Conservation (phyloP, 2,113 vertebrate genomes). For the Antennarius striatus region DNA sequence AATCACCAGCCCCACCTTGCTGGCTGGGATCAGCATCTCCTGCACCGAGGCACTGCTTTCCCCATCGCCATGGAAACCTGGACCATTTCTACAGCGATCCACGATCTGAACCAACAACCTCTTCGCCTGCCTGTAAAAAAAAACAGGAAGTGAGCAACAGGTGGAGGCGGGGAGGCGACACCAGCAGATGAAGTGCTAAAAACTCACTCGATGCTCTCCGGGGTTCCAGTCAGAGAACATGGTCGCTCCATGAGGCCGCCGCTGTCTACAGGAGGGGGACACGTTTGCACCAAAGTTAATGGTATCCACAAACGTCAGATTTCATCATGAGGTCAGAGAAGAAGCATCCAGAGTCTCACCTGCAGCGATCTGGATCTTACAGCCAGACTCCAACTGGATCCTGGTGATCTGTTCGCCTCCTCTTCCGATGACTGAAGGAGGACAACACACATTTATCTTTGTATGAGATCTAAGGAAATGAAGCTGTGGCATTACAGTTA, state of each 20-base stretch:
- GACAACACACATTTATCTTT: not conserved
- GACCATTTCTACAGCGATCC: conserved; percentile 93
- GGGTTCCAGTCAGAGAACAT: conserved; percentile 91
- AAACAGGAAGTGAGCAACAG: conserved; percentile 4
- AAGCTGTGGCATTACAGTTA: no score
- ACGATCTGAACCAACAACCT: conserved; percentile 93
- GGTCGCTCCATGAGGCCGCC: conserved; percentile 93
- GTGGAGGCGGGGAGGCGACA: not conserved
- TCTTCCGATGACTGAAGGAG: conserved; percentile 90
- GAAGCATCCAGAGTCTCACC: conserved; percentile 76
- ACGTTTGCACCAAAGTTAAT: not conserved
- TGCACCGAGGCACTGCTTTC: conserved; percentile 87
- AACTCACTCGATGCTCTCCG: conserved; percentile 96
- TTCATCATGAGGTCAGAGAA: not conserved
- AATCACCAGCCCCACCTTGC: conserved; percentile 96
- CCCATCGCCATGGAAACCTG: conserved; percentile 88
- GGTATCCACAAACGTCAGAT: no score
- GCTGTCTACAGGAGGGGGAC: conserved; percentile 79
- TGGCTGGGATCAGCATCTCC: conserved; percentile 93
- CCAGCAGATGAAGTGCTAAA: not conserved
- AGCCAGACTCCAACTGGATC: conserved; percentile 95
- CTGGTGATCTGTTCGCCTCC: conserved; percentile 98
- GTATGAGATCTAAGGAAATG: not conserved
- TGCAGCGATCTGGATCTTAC: conserved; percentile 98
- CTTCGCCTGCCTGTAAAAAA: conserved; percentile 87